Percentiles rank a stretch among this genome's conserved stretches.
Evolutionary conservation across 1,140 invertebrate species (phyloP).

Genomic region (Tetragonula clypearis): DNA sequence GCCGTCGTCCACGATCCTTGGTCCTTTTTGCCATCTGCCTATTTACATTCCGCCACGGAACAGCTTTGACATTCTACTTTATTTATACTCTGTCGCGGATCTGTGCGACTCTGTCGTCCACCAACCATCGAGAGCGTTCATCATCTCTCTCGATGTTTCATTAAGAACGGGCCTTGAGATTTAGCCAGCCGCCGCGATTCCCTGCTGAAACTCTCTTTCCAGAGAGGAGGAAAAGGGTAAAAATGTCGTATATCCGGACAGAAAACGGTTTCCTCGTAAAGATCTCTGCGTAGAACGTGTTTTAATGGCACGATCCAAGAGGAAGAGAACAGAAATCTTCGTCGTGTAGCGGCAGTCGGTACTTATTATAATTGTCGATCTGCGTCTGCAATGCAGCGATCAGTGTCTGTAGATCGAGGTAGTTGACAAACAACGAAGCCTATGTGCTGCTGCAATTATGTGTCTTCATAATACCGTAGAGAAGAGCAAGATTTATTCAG

Average conservation of each 20-base stretch:
- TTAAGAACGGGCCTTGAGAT: not conserved
- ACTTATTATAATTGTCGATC: not conserved
- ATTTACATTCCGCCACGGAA: constrained; percentile 14
- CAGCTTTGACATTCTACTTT: constrained; percentile 24
- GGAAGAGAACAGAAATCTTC: too few species aligned
- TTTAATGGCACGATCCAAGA: not conserved
- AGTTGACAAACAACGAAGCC: not conserved
- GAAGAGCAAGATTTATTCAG: too few species aligned
- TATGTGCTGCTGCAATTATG: too few species aligned
- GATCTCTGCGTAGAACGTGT: not conserved
- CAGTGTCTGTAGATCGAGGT: not conserved
- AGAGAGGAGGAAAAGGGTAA: not conserved
- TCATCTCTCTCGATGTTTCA: constrained; percentile 12
- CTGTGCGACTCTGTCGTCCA: not conserved
- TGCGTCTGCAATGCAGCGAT: not conserved
- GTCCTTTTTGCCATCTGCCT: not conserved
- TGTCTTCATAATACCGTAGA: too few species aligned
- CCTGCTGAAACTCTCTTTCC: not conserved
- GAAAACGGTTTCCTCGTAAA: not conserved
- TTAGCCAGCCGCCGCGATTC: not conserved
- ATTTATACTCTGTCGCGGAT: constrained; percentile 5
- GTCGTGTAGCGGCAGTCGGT: not conserved
- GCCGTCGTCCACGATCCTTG: not conserved
- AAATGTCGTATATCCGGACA: not conserved
- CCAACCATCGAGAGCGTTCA: not conserved